Base-by-base conservation (phyloP, 2,113 vertebrate species). In the Mohoua ochrocephala region DNA sequence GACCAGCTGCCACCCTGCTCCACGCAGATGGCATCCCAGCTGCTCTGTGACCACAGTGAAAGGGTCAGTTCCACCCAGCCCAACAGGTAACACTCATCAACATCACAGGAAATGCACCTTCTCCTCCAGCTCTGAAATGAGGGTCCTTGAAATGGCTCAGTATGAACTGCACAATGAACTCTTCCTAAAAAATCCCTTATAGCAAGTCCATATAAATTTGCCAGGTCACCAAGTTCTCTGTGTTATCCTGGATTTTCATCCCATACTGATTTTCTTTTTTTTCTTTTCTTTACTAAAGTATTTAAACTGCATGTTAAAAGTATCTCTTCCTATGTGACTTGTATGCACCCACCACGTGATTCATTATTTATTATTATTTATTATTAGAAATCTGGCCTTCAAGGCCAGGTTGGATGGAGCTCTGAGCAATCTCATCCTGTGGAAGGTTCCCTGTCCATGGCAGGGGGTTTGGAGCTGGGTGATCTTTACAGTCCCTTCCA, bases 1-100 rank as follows among this genome's bases (percentile, higher is more conserved):
- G 95, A 96, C 92, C 98, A 98, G 97, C 97, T 98, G 96, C 96
- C 93, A 76, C 77, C 68, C 87, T 47, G 23, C 82, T 50, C 75
- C 18, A 17, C 30, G 63, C 87, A 95, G 93, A 67, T 94, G 93
- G 82, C 47, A 87, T 19, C 63, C 53, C 89, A 91, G 85, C 75
- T 93, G 85, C 84, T 78, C 20, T 19, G 50, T 79, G 85, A 60
- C 78, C 69, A 68, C 33, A 39, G 21, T 0, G 30, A 41, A 71
- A 87, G 44, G 68, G 76, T 33, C 69, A 89, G 3, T 33, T 15
- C 16, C 54, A 81, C 44, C 69, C 50, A 94, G 77, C 39, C 77
- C 77, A 49, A 47, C 47, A 87, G 70, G 68, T 76, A 70, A 65
- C 7, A 13, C 10, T 56, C 44, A 33, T 14, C 71, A 83, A 70